These are phyloP conservation scores for Fregetta grallaria DNA, from an alignment of 2,113 vertebrate species.

Conservation along the genomic window DNA sequence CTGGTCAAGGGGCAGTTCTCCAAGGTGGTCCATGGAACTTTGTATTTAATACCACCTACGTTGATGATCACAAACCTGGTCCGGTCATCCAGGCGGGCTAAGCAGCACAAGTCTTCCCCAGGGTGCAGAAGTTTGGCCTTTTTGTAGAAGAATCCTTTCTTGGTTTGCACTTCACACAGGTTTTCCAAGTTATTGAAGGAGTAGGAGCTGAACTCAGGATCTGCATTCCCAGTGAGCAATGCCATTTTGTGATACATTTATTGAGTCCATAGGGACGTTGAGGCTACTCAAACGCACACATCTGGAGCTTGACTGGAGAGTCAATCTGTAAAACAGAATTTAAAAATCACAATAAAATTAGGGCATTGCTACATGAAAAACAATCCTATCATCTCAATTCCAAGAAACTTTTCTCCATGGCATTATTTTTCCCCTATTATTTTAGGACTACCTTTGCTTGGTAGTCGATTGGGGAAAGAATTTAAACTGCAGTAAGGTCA, in stretches of 20 bases:
- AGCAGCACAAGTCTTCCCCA: slow-evolving; percentile 72
- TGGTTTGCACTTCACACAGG: slow-evolving; percentile 77
- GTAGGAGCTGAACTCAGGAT: slow-evolving; percentile 81
- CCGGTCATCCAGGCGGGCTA: slow-evolving; percentile 55
- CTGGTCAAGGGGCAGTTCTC: slow-evolving; percentile 91
- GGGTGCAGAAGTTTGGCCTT: slow-evolving; percentile 79
- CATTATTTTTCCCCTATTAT: neutral
- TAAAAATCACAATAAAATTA: neutral
- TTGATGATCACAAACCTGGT: slow-evolving; percentile 88
- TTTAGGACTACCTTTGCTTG: neutral
- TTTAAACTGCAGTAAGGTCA: neutral
- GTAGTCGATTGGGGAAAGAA: neutral
- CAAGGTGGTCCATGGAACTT: slow-evolving; percentile 92
- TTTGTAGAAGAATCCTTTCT: slow-evolving; percentile 88
- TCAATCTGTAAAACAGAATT: neutral
- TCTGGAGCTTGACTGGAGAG: neutral
- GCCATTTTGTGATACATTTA: slow-evolving; percentile 86
- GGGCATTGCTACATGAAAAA: neutral
- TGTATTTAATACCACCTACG: slow-evolving; percentile 92
- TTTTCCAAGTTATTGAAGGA: slow-evolving; percentile 81
- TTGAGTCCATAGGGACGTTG: slow-evolving; percentile 24
- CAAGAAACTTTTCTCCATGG: neutral
- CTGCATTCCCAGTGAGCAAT: slow-evolving; percentile 80
- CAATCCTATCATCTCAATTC: neutral
- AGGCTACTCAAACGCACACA: neutral